Conservation (phyloP, 2,888 invertebrate genomes). For the Oxyteleia sp. region DNA sequence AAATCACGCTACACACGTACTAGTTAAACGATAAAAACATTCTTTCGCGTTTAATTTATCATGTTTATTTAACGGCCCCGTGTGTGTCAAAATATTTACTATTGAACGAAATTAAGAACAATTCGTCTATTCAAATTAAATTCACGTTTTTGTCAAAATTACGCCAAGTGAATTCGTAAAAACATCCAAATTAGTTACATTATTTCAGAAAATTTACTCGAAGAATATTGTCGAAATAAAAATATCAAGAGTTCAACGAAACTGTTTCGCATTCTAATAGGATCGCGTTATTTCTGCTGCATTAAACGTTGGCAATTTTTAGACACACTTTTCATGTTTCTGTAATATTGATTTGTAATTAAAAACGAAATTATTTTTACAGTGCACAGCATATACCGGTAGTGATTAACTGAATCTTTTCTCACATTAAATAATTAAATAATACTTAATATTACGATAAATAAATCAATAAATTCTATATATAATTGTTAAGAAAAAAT, state of each 20-base stretch:
- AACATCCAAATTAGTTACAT: constrained; percentile 1
- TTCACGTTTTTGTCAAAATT: constrained; percentile 10
- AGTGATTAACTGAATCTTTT: too few species aligned
- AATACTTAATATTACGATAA: too few species aligned
- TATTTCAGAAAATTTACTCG: neutral
- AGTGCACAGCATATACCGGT: too few species aligned
- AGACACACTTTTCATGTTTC: neutral
- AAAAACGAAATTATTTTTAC: neutral
- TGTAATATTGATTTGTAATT: neutral
- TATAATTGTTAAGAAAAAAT: too few species aligned
- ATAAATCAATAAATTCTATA: too few species aligned
- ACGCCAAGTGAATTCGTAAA: constrained; percentile 6
- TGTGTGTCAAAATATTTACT: constrained; percentile 7
- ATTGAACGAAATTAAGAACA: neutral
- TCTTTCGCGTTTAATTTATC: constrained; percentile 5
- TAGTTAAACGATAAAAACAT: neutral
- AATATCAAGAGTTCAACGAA: neutral
- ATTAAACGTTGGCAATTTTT: neutral
- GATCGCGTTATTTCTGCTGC: neutral
- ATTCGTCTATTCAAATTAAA: constrained; percentile 16
- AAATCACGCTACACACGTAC: neutral
- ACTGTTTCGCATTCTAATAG: neutral
- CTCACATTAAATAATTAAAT: too few species aligned
- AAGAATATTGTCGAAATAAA: neutral
- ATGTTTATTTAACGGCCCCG: neutral